Evolutionary conservation across 2,113 vertebrate genomes (phyloP).

Genomic region (Benthochromis sp.): DNA sequence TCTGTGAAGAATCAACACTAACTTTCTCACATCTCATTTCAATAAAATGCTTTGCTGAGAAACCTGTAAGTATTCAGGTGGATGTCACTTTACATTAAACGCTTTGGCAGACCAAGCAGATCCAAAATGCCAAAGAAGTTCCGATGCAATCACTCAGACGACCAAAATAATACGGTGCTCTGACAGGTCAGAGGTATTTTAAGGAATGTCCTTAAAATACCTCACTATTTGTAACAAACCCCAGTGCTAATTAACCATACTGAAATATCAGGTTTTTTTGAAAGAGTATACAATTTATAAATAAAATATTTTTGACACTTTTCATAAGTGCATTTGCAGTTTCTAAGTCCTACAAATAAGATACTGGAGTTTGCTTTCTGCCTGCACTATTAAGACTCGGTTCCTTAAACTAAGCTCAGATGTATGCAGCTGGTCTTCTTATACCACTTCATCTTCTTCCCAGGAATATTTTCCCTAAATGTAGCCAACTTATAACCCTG

Average conservation of each 20-base stretch:
- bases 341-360: slow-evolving; percentile 14
- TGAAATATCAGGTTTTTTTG: neutral
- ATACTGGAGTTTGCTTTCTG: neutral
- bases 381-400: slow-evolving; percentile 4
- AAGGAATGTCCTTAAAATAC: neutral
- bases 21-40: neutral
- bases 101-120: neutral
- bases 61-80: neutral
- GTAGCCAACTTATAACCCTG: neutral
- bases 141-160: neutral
- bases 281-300: neutral
- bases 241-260: neutral
- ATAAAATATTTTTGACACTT: neutral
- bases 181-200: neutral
- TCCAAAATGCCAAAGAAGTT: neutral
- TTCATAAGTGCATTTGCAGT: neutral
- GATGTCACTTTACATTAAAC: neutral
- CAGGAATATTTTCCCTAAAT: neutral
- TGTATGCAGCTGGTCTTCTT: neutral
- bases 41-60: neutral
- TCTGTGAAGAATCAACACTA: neutral
- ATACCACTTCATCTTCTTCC: neutral
- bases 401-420: slow-evolving; percentile 17
- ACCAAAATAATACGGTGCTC: neutral
- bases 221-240: neutral